Evolutionary conservation across 1,140 invertebrate species (phyloP).

Genomic region (Calephelis nemesis): DNA sequence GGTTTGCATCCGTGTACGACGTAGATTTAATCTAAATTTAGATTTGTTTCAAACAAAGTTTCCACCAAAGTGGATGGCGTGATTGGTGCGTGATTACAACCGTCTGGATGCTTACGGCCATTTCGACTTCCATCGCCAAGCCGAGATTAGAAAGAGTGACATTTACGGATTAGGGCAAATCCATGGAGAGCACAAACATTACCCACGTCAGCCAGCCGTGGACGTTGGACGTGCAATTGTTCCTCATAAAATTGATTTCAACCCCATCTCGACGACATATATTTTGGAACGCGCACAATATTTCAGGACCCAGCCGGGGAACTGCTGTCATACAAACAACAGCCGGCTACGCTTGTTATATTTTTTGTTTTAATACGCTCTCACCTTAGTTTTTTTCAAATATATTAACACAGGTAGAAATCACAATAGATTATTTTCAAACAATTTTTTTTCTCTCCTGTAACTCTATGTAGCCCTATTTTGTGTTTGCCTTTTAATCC

Average conservation of each 20-base stretch:
- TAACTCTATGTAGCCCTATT: no score
- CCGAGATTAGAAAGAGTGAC: slow-evolving; percentile 48
- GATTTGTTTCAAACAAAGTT: no score
- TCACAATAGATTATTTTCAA: no score
- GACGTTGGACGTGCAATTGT: slow-evolving; percentile 48
- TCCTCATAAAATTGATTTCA: slow-evolving; percentile 66
- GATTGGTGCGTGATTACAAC: no score
- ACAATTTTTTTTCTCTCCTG: no score
- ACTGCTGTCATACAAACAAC: slow-evolving; percentile 39
- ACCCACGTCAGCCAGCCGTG: slow-evolving; percentile 57
- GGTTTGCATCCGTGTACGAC: no score
- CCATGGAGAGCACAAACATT: slow-evolving; percentile 60
- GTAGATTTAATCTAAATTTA: no score
- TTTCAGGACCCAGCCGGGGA: slow-evolving; percentile 43
- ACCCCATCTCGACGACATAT: slow-evolving; percentile 58
- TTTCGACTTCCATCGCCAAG: not conserved
- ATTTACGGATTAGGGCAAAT: slow-evolving; percentile 69
- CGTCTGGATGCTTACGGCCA: not conserved
- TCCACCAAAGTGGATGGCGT: not conserved
- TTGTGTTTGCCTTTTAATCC: no score
- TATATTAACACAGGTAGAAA: no score
- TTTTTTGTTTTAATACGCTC: not conserved
- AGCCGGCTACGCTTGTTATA: slow-evolving; percentile 31
- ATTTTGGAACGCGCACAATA: slow-evolving; percentile 48
- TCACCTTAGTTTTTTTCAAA: not conserved